Base-by-base conservation (phyloP, 2,797 vertebrate species). In the Scarus forsteni region DNA sequence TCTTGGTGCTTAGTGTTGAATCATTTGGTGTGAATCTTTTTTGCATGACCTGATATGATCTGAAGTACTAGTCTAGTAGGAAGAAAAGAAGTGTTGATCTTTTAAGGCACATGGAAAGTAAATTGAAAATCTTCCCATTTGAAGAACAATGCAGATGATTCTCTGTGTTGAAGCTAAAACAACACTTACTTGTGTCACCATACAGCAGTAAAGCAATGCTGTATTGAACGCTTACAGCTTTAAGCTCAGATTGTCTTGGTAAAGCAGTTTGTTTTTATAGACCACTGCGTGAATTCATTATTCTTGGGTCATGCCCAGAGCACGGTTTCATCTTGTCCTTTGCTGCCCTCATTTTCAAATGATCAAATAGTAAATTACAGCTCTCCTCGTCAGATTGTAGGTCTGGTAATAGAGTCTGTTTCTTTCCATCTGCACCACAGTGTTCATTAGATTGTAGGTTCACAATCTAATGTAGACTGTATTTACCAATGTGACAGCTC, bases 401-500 rank as follows among this genome's bases (percentile, higher is more conserved):
- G 36, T 59, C 45, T 49, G 42, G 73, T 79, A 82, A 87, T 81
- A 46, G 60, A 70, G 64, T 71, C 60, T 36, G 64, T 72, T 80
- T 68, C 58, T 54, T 77, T 64, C 68, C 76, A 74, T 84, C 61
- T 77, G 46, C 38, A 64, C 60, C 66, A 42, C 52, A 34, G 61
- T 36, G 34, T 57, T 46, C 44, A 42, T 73, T 66, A 68, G 60
- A 81, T 77, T 62, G 39, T 66, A 60, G 50, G 3, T 57, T 79
- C 63, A 64, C 68, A 75, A 60, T 80, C 80, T 87, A 74, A 62
- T 27, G 54, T n/a, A n/a, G n/a, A n/a, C n/a, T n/a, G n/a, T 67
- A 53, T 84, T 85, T 87, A 85, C 69, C 70, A 58, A 76, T 44
- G 71, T 73, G 79, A 84, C 85, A 77, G 53, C 73, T 60, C 68